Evolutionary conservation across 2,797 vertebrate genomes (phyloP).

Genomic region (Nyctalus aviator): DNA sequence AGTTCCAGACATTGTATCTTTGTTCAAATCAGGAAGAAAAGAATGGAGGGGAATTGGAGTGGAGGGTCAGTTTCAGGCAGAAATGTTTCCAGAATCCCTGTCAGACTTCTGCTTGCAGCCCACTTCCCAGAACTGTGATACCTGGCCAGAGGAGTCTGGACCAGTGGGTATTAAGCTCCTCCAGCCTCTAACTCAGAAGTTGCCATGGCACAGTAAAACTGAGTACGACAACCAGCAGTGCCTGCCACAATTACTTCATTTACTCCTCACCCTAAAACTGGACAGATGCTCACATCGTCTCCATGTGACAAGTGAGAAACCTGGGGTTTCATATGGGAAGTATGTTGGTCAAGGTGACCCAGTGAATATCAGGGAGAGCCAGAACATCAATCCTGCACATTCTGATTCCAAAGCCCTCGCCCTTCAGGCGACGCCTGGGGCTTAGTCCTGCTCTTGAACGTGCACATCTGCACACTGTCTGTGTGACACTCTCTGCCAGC

Average conservation of each 20-base stretch:
- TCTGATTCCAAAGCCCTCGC: neutral
- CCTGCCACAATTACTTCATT: neutral
- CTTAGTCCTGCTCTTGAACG: neutral
- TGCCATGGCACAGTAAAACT: neutral
- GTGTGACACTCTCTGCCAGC: neutral
- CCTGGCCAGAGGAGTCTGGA: neutral
- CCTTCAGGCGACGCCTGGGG: neutral
- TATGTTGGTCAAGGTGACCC: neutral
- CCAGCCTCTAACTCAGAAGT: neutral
- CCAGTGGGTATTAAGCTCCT: neutral
- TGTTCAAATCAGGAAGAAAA: neutral
- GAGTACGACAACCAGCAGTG: neutral
- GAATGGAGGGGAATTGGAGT: neutral
- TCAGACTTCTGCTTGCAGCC: neutral
- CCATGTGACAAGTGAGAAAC: neutral
- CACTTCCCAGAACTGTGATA: neutral
- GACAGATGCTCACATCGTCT: neutral
- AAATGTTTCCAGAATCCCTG: neutral
- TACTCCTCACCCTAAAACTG: neutral
- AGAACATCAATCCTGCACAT: neutral
- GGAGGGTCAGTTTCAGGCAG: neutral
- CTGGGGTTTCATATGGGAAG: neutral
- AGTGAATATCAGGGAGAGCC: neutral
- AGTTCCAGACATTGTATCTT: neutral
- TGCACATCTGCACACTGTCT: neutral